Percentiles rank a stretch among this genome's conserved stretches.
These are phyloP conservation scores for Branchinecta sandiegonensis DNA, from an alignment of 2,888 invertebrate genomes.

Conservation along the genomic window DNA sequence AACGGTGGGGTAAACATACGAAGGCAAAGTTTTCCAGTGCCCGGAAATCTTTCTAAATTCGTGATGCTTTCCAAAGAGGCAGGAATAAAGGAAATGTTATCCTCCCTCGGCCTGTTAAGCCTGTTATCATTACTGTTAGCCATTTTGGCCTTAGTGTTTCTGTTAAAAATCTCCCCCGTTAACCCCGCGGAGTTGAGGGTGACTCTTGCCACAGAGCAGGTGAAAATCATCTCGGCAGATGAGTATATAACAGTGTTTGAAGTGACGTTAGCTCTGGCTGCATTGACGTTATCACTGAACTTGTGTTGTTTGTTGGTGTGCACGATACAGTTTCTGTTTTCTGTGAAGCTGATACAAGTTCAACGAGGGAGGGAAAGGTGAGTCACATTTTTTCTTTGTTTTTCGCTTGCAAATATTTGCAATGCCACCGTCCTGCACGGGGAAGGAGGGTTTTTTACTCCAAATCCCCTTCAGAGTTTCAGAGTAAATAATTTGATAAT, in stretches of 20 bases:
- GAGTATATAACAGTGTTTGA: constrained; percentile 79
- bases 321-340: constrained; percentile 84
- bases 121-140: constrained; percentile 70
- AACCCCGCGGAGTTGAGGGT: constrained; percentile 40
- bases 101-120: constrained; percentile 68
- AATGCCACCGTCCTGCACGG: too few species aligned
- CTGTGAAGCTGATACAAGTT: constrained; percentile 75
- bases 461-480: too few species aligned
- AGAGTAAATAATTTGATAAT: too few species aligned
- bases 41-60: constrained; percentile 19
- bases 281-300: constrained; percentile 71
- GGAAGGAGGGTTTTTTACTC: too few species aligned
- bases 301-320: constrained; percentile 82
- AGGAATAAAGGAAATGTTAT: constrained; percentile 61
- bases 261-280: constrained; percentile 76
- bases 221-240: constrained; percentile 48
- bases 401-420: too few species aligned
- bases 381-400: too few species aligned
- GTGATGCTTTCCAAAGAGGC: constrained; percentile 36
- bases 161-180: constrained; percentile 65
- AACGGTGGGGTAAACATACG: constrained; percentile 47
- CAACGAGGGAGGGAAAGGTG: constrained; percentile 59
- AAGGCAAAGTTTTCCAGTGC: constrained; percentile 35
- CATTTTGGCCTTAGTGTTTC: constrained; percentile 63
- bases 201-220: constrained; percentile 42